Evolutionary conservation across 2,113 vertebrate species (phyloP).

Genomic region (Saguinus imperator): DNA sequence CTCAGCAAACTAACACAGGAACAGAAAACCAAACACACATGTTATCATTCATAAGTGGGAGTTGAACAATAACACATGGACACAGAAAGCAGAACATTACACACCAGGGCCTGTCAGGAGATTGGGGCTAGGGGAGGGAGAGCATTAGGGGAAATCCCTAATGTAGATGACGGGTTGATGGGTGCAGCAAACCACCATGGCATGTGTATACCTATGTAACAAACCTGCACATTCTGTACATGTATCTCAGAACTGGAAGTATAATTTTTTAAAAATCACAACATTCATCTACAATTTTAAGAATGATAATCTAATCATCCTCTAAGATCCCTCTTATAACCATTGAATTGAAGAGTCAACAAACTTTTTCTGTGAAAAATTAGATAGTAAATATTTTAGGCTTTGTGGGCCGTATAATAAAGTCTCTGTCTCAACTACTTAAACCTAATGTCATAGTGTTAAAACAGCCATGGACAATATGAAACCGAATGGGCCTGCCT

Average conservation of each 20-base stretch:
- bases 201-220: too few relatives aligned
- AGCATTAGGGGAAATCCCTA: too few relatives aligned
- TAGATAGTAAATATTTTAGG: background rate
- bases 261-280: background rate
- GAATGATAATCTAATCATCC: background rate
- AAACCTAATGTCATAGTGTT: background rate
- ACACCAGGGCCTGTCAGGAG: too few relatives aligned
- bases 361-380: background rate
- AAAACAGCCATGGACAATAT: background rate
- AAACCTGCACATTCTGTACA: too few relatives aligned
- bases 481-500: background rate
- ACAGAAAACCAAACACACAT: too few relatives aligned
- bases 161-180: too few relatives aligned
- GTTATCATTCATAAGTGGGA: too few relatives aligned
- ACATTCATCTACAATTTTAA: background rate
- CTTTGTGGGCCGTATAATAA: background rate
- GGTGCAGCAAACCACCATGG: too few relatives aligned
- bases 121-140: too few relatives aligned
- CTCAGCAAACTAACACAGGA: too few relatives aligned
- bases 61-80: too few relatives aligned
- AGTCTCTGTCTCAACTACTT: background rate
- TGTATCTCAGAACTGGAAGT: background rate
- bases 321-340: background rate
- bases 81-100: too few relatives aligned
- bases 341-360: background rate